A percentile compares a stretch with the other conserved stretches of the same genome.
Evolutionary conservation across 2,888 invertebrate genomes (phyloP).

Genomic region (Morpho helenor): DNA sequence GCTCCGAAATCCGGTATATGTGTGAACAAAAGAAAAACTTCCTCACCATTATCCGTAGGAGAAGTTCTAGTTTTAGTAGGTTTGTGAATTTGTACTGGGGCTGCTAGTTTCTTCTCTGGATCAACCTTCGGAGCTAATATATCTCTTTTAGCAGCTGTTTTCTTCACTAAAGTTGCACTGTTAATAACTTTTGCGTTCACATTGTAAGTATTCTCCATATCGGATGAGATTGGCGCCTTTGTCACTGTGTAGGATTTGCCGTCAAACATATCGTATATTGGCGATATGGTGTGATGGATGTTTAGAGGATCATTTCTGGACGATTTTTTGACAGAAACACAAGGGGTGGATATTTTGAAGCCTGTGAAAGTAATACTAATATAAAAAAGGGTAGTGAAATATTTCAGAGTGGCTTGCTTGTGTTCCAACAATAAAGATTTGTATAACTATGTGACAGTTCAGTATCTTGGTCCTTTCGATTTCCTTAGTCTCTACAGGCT

Average conservation of each 20-base stretch:
- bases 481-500: too few species aligned
- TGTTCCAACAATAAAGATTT: too few species aligned
- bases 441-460: too few species aligned
- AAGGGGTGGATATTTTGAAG: conserved; percentile 59
- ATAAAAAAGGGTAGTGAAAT: not conserved
- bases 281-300: conserved; percentile 64
- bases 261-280: conserved; percentile 59
- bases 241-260: conserved; percentile 56
- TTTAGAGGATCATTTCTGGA: conserved; percentile 49
- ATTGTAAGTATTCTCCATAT: conserved; percentile 46
- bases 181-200: conserved; percentile 55
- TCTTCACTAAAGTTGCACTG: conserved; percentile 56
- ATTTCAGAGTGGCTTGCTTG: too few species aligned
- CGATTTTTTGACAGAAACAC: conserved; percentile 43
- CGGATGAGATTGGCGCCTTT: conserved; percentile 35
- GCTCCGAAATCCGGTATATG: too few species aligned
- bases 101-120: conserved; percentile 49
- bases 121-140: conserved; percentile 47
- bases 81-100: conserved; percentile 33
- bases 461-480: too few species aligned
- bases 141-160: conserved; percentile 50
- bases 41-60: conserved; percentile 43
- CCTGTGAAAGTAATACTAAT: conserved; percentile 39
- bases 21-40: not conserved
- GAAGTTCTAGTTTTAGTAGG: conserved; percentile 36